Evolutionary conservation across 2,797 vertebrate genomes (phyloP).

Genomic region (Eulemur mongoz): DNA sequence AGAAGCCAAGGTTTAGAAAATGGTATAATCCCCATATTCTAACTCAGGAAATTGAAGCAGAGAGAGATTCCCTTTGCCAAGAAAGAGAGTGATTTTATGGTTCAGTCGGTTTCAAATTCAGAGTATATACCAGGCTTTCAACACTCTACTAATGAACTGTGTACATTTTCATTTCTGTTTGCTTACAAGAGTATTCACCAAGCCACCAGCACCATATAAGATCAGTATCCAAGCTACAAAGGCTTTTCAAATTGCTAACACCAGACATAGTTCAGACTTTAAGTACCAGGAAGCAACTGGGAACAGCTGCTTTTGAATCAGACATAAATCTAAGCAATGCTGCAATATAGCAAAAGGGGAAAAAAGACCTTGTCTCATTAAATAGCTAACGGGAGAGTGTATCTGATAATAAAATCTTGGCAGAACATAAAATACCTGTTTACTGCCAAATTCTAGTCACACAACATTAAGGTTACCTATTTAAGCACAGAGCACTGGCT

Average conservation of each 20-base stretch:
- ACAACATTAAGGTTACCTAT: slow-evolving; percentile 78
- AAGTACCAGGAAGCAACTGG: slow-evolving; percentile 73
- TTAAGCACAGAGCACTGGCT: slow-evolving; percentile 65
- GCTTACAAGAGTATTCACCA: slow-evolving; percentile 59
- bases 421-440: slow-evolving; percentile 80
- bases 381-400: slow-evolving; percentile 76
- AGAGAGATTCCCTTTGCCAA: slow-evolving; percentile 60
- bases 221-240: slow-evolving; percentile 70
- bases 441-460: slow-evolving; percentile 79
- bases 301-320: slow-evolving; percentile 76
- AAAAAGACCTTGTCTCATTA: slow-evolving; percentile 76
- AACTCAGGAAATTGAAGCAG: slow-evolving; percentile 60
- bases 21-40: slow-evolving; percentile 54
- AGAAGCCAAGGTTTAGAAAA: slow-evolving; percentile 55
- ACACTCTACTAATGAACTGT: slow-evolving; percentile 67
- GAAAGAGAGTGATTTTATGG: slow-evolving; percentile 50
- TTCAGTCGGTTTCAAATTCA: slow-evolving; percentile 63
- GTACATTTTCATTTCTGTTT: slow-evolving; percentile 68
- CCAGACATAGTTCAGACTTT: slow-evolving; percentile 73
- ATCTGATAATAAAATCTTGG: slow-evolving; percentile 80
- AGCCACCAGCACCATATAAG: slow-evolving; percentile 52
- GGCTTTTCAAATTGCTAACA: slow-evolving; percentile 72
- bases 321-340: slow-evolving; percentile 75
- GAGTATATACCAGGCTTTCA: slow-evolving; percentile 48
- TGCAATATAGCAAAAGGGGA: slow-evolving; percentile 55